Conservation (phyloP, 2,888 invertebrate genomes). For the Bombyx huttoni region DNA sequence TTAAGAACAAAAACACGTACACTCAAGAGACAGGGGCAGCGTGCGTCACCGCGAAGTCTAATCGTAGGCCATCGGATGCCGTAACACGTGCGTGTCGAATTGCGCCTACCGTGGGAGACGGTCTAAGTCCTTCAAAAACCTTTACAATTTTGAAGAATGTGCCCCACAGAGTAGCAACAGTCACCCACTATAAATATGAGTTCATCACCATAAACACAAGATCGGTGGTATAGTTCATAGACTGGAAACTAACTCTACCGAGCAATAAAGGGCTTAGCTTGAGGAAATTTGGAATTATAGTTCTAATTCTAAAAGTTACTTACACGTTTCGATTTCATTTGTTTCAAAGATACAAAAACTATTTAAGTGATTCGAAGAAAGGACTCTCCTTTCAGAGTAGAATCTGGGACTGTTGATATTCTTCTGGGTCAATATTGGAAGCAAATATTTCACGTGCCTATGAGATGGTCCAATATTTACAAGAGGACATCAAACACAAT, state of each 20-base stretch:
- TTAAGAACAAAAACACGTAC: constrained; percentile 62
- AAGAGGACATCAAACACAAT: constrained; percentile 58
- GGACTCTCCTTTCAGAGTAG: constrained; percentile 42
- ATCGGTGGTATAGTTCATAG: not conserved
- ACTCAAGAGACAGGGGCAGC: constrained; percentile 36
- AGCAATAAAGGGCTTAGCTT: no score
- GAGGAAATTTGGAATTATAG: no score
- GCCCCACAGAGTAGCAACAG: not conserved
- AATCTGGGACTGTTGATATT: constrained; percentile 56
- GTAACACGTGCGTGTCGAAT: constrained; percentile 66
- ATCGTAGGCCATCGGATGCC: constrained; percentile 61
- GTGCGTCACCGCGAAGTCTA: constrained; percentile 46
- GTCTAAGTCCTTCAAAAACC: constrained; percentile 20
- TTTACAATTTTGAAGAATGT: constrained; percentile 5
- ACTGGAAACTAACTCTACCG: no score
- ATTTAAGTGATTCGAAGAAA: constrained; percentile 23
- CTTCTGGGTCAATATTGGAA: constrained; percentile 50
- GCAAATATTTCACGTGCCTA: constrained; percentile 66
- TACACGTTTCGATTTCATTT: not conserved
- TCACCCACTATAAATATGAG: not conserved
- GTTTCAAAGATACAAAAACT: not conserved
- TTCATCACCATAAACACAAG: not conserved
- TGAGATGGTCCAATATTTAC: constrained; percentile 62
- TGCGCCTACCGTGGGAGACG: constrained; percentile 66
- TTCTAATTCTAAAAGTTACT: no score